Evolutionary conservation across 2,888 invertebrate genomes (phyloP), one percentile per base, ranked within the genome.

Genomic region (Macrophya alboannulata): DNA sequence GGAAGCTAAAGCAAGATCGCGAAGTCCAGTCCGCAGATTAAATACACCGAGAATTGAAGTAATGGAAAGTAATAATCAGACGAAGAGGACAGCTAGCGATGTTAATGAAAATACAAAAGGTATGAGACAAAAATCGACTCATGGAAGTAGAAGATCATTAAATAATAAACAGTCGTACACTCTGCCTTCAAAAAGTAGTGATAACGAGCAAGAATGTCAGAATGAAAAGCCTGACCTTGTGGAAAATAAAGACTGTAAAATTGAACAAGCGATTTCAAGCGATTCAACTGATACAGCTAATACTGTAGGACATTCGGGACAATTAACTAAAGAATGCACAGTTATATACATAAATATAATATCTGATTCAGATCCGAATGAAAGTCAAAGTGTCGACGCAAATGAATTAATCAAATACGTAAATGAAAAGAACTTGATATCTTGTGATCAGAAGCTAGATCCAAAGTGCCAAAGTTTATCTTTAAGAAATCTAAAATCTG

Each of bases 261-360:
- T 48, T 17, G 17, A 48, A 17, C 15, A 31, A 83, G 37, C 48
- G 3, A n/a, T 81, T 17, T 43, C 81, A 21, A 81, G 21, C 10
- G 62, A 65, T 9, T 81, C 45, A 21, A 17, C 62, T 15, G 40
- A 5, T n/a, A 62, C 21, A 25, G 1, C 59, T n/a, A 43, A 81
- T 43, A 25, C 43, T 6, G 15, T 25, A 6, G 25, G 21, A 2
- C n/a, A 43, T 40, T 55, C 43, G 31, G 45, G 74, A 40, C 37
- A 74, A 25, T 43, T 43, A 4, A 43, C 87, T 0, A 88, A 89
- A 68, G 88, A 88, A 62, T 87, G 87, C n/a, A 88, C 89, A 31
- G 86, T 90, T 0, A 88, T 91, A 81, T 91, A 90, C 77, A 89
- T 90, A 6, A 90, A 91, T 62, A 89, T 91, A 86, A 87, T 90